Percentiles rank a stretch among this genome's conserved stretches.
These are phyloP conservation scores for Melanostigma gelatinosum DNA, from an alignment of 2,113 vertebrate species.

Conservation along the genomic window DNA sequence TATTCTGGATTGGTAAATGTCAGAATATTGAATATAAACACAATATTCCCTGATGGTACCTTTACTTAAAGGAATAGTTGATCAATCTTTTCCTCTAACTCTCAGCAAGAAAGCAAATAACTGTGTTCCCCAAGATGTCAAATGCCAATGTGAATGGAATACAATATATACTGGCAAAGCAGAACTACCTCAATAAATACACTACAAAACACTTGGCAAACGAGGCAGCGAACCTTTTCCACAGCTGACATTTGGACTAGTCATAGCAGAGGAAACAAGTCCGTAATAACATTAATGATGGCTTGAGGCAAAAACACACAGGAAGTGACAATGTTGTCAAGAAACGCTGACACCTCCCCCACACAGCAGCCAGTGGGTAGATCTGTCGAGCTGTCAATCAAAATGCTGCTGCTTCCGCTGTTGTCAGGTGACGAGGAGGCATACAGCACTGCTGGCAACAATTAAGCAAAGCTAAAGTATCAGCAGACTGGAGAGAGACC, in stretches of 20 bases:
- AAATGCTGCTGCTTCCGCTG: conserved; percentile 9
- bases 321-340: background rate
- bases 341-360: background rate
- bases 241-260: background rate
- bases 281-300: conserved; percentile 7
- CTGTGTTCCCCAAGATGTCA: background rate
- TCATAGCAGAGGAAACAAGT: background rate
- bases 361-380: background rate
- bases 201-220: background rate
- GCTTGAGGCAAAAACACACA: conserved; percentile 24
- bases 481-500: background rate
- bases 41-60: background rate
- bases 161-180: background rate
- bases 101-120: background rate
- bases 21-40: background rate
- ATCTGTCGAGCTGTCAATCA: conserved; percentile 11
- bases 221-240: background rate
- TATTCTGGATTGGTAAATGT: background rate
- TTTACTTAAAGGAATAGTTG: background rate
- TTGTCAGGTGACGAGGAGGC: background rate
- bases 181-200: background rate
- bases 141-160: background rate
- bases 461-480: background rate
- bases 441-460: background rate
- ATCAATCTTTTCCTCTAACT: background rate